These are phyloP conservation scores for Myrmecophaga tridactyla DNA, from an alignment of 2,113 vertebrate genomes.

Conservation along the genomic window DNA sequence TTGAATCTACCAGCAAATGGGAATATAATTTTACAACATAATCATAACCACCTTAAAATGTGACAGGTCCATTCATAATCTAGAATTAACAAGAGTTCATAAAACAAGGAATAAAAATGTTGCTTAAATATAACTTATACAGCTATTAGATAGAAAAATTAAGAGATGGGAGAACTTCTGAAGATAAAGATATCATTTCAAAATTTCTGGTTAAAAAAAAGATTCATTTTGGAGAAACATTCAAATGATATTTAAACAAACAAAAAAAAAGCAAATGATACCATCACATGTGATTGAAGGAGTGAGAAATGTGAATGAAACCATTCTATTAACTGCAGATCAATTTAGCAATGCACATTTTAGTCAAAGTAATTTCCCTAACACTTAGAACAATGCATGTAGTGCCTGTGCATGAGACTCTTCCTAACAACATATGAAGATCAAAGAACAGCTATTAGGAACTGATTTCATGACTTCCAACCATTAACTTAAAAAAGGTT, in stretches of 20 bases:
- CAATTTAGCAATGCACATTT: not conserved
- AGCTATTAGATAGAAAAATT: not conserved
- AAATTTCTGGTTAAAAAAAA: not conserved
- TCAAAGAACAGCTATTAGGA: not conserved
- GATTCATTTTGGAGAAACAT: not conserved
- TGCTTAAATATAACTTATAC: not conserved
- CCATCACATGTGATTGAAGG: not conserved
- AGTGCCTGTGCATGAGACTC: not conserved
- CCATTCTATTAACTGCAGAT: not conserved
- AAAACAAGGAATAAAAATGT: not conserved
- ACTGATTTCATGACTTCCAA: constrained; percentile 2
- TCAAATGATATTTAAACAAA: constrained; percentile 25
- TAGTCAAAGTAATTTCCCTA: not conserved
- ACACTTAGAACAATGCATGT: not conserved
- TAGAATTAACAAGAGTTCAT: not conserved
- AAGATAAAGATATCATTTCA: constrained; percentile 29
- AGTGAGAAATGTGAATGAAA: not conserved
- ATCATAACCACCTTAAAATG: not conserved
- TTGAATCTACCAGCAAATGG: not conserved
- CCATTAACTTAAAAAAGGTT: not conserved
- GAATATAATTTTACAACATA: not conserved
- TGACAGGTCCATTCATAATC: not conserved
- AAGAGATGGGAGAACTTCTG: not conserved
- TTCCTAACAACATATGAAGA: not conserved
- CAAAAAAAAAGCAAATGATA: not conserved